Evolutionary conservation across 2,113 vertebrate genomes (phyloP), one percentile per base, ranked within the genome.

Genomic region (Lagopus muta): DNA sequence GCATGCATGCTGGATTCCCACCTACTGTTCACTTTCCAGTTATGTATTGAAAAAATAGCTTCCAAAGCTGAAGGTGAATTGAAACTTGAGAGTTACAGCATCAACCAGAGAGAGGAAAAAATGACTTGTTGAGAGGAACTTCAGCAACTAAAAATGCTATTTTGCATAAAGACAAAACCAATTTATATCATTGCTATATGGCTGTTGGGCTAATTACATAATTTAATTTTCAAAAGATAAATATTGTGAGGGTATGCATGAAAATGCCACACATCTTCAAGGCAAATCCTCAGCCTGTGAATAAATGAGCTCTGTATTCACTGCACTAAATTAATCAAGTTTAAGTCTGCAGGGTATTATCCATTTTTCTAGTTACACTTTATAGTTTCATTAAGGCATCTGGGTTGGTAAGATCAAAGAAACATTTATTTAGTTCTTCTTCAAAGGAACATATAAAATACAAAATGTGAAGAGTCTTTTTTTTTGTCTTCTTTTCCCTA

Each of bases 1-100:
- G 10, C 30, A 57, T 34, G 13, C 34, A n/a, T 0, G 0, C 20
- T 47, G 8, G 27, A 65, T 32, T 27, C 5, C 6, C 2, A 2
- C 12, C 25, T 55, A 9, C 60, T 73, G 47, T 16, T 30, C 14
- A 5, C 42, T 62, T 62, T 48, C 40, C 16, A 13, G 6, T 22
- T 32, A 12, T 18, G 5, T 32, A 58, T 16, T 38, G 60, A 13
- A 73, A 62, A 62, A 62, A 62, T 18, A 25, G n/a, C 34, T 78
- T 32, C 18, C 55, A 72, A 66, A 57, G 24, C 27, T 61, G 76
- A 77, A 76, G 7, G 25, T 0, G 5, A 73, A 57, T 27, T n/a
- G 28, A 72, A 57, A 73, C 52, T 34, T 73, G 36, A 50, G 43
- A 61, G 11, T n/a, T 81, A 52, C 24, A 65, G 25, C 3, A 3